These are phyloP conservation scores for Seira musarum DNA, from an alignment of 2,888 invertebrate genomes.

Conservation along the genomic window DNA sequence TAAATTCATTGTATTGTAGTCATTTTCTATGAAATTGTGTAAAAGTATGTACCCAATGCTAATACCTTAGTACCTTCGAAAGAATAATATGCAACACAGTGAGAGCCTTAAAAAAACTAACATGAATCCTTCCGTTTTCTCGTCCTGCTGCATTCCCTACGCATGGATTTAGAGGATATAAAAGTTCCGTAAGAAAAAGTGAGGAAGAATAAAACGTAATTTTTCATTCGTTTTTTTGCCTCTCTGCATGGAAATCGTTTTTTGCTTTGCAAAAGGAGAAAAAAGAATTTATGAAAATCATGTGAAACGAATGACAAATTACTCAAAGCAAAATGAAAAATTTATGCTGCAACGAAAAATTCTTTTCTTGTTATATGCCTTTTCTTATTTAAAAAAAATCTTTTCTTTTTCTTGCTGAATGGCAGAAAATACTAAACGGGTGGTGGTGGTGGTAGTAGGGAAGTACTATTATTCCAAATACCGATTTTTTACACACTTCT, in stretches of 20 bases:
- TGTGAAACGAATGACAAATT: slow-evolving; percentile 70
- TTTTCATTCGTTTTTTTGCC: slow-evolving; percentile 67
- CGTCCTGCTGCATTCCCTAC: slow-evolving; percentile 25
- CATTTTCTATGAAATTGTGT: no score
- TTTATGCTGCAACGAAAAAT: slow-evolving; percentile 67
- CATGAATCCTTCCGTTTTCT: no score
- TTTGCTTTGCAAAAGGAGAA: slow-evolving; percentile 56
- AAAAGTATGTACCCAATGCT: no score
- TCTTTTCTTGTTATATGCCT: slow-evolving; percentile 67
- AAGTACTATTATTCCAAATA: no score
- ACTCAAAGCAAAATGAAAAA: slow-evolving; percentile 69
- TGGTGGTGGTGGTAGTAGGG: no score
- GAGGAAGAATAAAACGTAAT: slow-evolving; percentile 64
- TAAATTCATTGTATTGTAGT: no score
- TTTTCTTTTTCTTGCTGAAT: slow-evolving; percentile 49
- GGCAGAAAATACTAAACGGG: no score
- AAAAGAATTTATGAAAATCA: slow-evolving; percentile 69
- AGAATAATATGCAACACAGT: no score
- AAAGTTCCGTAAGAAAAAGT: slow-evolving; percentile 53
- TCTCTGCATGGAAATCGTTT: slow-evolving; percentile 64
- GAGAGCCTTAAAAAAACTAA: no score
- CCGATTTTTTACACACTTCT: no score
- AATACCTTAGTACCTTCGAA: no score
- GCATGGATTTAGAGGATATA: slow-evolving; percentile 43
- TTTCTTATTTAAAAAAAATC: slow-evolving; percentile 62